Conservation (phyloP, 2,113 vertebrate species). For the Callaeas wilsoni region DNA sequence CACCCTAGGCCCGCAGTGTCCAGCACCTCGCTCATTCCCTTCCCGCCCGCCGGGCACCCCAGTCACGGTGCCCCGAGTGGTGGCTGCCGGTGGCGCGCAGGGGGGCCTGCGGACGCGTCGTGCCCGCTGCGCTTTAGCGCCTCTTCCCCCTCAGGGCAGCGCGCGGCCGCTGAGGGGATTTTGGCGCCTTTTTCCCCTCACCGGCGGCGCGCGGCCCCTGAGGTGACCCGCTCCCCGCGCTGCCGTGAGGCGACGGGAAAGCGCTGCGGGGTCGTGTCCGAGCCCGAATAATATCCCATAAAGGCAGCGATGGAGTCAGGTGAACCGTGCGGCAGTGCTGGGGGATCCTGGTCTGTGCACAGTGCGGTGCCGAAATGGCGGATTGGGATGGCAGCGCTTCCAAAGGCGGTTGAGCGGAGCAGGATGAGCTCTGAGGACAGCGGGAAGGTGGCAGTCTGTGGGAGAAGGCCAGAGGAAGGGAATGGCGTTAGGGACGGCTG, state of each 20-base stretch:
- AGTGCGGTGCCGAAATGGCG: background rate
- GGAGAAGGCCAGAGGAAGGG: background rate
- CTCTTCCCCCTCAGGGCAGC: background rate
- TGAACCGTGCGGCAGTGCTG: background rate
- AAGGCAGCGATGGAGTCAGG: background rate
- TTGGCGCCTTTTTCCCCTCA: background rate
- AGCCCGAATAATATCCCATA: background rate
- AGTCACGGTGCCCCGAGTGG: background rate
- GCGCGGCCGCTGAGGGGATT: background rate
- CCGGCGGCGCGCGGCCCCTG: too few relatives aligned
- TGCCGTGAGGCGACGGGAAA: background rate
- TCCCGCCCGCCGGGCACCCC: background rate
- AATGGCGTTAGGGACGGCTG: background rate
- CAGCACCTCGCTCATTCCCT: fast-evolving
- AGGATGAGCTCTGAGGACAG: background rate
- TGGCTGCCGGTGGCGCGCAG: background rate
- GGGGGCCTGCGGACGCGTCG: background rate
- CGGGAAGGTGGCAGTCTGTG: background rate
- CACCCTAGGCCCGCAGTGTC: fast-evolving
- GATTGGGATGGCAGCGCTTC: background rate
- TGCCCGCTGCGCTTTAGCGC: background rate
- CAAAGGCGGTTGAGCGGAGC: background rate
- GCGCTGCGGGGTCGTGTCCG: fast-evolving
- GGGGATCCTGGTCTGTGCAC: background rate
- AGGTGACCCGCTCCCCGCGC: fast-evolving